Evolutionary conservation across 2,888 invertebrate genomes (phyloP), one percentile per base, ranked within the genome.

Genomic region (Epistrophe eligans): DNA sequence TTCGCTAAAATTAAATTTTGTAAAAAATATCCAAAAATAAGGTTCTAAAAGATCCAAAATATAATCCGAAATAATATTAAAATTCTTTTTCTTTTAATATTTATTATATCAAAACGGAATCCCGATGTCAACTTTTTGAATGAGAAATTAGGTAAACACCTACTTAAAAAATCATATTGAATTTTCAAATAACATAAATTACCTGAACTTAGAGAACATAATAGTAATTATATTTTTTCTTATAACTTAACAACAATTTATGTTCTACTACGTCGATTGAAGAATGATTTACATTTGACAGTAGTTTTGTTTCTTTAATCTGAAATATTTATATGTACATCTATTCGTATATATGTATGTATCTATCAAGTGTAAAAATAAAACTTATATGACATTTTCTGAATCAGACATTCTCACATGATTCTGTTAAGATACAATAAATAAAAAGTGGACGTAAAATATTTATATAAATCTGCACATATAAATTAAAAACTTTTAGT

Each of bases 221-320:
- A 19, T 11, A 38, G 11, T 50, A 10, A 50, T 19, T 19, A 17
- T 2, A 48, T 17, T 11, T 4, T 2, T 6, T 24, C 5, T 24
- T 24, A 50, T 24, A 24, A 48, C 9, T 10, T 4, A 19, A 19
- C 17, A 48, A 19, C 24, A 50, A 50, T 19, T 50, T 48, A 50
- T 19, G 24, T 11, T 11, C 24, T 11, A 11, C 50, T 13, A 52
- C 19, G 0, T 1, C 52, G 28, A 52, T 6, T 1, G 10, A 24
- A 52, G 15, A 52, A 52, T 52, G 52, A 52, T 52, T 52, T 52
- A 28, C 15, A 15, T 52, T 13, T 52, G 52, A 52, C 24, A 24
- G 24, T 24, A 24, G 24, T 24, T 24, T 13, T 7, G 13, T 52
- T 13, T 13, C 6, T 52, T 52, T 52, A 45, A 19, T 15, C 28